Percentiles rank a stretch among this genome's conserved stretches.
These are phyloP conservation scores for Melanargia galathea DNA, from an alignment of 2,888 invertebrate species.

Conservation along the genomic window DNA sequence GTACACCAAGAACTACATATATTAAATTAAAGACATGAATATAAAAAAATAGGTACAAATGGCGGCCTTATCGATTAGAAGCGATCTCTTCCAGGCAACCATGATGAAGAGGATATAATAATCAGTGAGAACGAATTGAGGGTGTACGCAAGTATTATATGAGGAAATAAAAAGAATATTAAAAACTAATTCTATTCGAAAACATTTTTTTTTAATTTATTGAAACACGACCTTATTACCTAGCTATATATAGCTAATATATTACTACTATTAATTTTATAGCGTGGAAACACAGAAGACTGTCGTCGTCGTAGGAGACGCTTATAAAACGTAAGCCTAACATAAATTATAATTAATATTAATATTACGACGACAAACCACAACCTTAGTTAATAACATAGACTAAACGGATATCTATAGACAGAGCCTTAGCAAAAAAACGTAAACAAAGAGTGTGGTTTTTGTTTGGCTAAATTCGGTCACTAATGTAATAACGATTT, in stretches of 20 bases:
- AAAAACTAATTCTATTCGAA: too few relatives aligned
- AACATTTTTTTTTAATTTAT: neutral
- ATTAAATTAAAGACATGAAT: too few relatives aligned
- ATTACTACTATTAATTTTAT: too few relatives aligned
- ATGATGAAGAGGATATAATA: too few relatives aligned
- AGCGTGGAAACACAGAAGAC: neutral
- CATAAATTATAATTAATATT: constrained; percentile 25
- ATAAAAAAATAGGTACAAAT: too few relatives aligned
- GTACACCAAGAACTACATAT: too few relatives aligned
- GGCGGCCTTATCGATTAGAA: too few relatives aligned
- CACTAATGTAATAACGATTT: too few relatives aligned
- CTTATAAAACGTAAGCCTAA: constrained; percentile 17
- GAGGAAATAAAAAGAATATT: too few relatives aligned
- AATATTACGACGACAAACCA: constrained; percentile 16
- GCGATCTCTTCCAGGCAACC: too few relatives aligned
- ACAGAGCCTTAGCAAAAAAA: neutral
- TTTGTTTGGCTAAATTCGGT: neutral
- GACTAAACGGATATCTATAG: neutral
- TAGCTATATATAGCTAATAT: neutral
- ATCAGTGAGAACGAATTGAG: too few relatives aligned
- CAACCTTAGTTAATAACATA: constrained; percentile 27
- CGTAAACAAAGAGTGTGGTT: neutral
- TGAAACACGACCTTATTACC: neutral
- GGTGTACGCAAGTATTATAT: too few relatives aligned
- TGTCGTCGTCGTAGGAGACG: constrained; percentile 10